phyloP scores from a whole-genome alignment of 2,888 invertebrate species.

The Conus canariensis region DNA sequence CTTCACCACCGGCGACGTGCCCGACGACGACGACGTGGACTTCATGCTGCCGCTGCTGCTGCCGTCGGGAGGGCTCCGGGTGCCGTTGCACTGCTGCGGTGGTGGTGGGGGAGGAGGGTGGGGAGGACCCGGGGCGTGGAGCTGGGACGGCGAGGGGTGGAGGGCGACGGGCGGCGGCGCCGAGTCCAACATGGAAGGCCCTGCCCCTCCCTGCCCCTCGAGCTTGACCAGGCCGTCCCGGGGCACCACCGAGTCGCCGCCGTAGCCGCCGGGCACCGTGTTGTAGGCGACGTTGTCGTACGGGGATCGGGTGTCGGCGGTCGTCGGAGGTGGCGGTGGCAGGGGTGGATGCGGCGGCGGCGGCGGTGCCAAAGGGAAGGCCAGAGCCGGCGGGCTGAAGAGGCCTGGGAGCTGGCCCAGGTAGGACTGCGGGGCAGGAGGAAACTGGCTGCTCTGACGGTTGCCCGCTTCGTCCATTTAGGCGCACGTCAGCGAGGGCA shows the following conservation, averaged over 20 bases:
- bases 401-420: not conserved
- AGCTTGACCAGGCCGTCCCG: not conserved
- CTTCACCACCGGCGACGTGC: slow-evolving; percentile 55
- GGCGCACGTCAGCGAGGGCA: not conserved
- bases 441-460: not conserved
- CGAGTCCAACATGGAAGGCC: slow-evolving; percentile 1
- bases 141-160: not conserved
- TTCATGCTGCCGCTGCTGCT: slow-evolving; percentile 36
- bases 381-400: slow-evolving; percentile 8
- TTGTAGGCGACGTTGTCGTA: not conserved
- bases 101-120: not conserved
- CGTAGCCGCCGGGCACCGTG: not conserved
- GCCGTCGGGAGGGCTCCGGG: not conserved
- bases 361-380: not conserved
- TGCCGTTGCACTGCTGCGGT: not conserved
- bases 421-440: not conserved
- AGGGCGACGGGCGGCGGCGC: not conserved
- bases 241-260: not conserved
- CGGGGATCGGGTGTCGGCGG: not conserved
- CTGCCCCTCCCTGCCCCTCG: not conserved
- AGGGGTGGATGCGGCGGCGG: not conserved
- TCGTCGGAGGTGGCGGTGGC: not conserved
- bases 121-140: slow-evolving; percentile 54
- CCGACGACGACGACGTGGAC: slow-evolving; percentile 36
- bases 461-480: slow-evolving; percentile 3